phyloP scores from a whole-genome alignment of 2,113 vertebrate genomes.

The Istiophorus platypterus region DNA sequence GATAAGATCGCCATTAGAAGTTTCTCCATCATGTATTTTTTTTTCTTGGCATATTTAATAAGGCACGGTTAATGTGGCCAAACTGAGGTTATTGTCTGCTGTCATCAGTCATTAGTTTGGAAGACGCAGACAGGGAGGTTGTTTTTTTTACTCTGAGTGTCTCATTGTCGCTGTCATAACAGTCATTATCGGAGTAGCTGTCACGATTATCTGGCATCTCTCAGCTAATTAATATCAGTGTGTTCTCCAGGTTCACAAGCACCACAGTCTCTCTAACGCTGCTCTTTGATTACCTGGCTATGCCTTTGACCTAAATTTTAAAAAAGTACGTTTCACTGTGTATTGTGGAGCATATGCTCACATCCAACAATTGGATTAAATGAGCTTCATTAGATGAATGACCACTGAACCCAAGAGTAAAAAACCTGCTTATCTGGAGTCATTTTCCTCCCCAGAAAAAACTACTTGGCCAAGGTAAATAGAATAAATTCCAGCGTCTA shows the following conservation, averaged over 20 bases:
- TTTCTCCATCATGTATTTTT: slow-evolving; percentile 53
- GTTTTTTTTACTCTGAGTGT: background rate
- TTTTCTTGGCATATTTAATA: slow-evolving; percentile 57
- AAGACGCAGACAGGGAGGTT: background rate
- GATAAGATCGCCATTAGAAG: slow-evolving; percentile 57
- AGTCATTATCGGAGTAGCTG: slow-evolving; percentile 23
- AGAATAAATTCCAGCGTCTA: background rate
- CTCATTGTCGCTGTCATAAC: slow-evolving; percentile 46
- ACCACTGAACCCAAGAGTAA: background rate
- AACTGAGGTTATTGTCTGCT: slow-evolving; percentile 12
- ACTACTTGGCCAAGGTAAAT: slow-evolving; percentile 7
- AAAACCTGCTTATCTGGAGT: slow-evolving; percentile 6
- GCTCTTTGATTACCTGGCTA: background rate
- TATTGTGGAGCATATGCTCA: background rate
- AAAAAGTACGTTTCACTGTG: background rate
- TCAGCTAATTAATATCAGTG: slow-evolving; percentile 4
- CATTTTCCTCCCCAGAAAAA: background rate
- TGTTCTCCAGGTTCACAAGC: background rate
- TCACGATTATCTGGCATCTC: slow-evolving; percentile 11
- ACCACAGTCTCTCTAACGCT: background rate
- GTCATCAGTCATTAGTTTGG: background rate
- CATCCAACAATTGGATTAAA: background rate
- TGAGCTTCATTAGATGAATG: background rate
- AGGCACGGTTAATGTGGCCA: slow-evolving; percentile 31
- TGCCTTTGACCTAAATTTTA: background rate